Evolutionary conservation across 2,113 vertebrate genomes (phyloP), one percentile per base, ranked within the genome.

Genomic region (Tetraodon nigroviridis): DNA sequence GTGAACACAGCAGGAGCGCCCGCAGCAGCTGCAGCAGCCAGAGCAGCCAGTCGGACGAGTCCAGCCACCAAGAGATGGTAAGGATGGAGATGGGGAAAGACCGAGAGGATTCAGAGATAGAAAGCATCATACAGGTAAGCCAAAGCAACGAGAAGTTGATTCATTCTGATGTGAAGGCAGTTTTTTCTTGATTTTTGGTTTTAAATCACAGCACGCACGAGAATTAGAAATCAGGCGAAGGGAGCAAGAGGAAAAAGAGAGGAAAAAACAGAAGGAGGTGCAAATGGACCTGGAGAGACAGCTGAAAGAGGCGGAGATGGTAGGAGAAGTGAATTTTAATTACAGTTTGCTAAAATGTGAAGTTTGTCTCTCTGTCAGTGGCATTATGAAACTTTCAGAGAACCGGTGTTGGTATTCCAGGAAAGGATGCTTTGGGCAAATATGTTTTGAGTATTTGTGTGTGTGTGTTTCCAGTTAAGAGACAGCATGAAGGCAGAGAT

Each of bases 201-300:
- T 77, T 47, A 37, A 37, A 37, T 50, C 14, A 14, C 61, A 92
- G 90, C 86, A 87, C 13, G 90, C 90, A 19, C 76, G 87, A 5
- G 90, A 90, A 59, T 52, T 87, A 56, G 89, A 91, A 61, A 79
- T 64, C 37, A 80, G 69, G 8, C 79, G 84, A 46, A 75, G 81
- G 51, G 81, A 87, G 66, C 76, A 84, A 2, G 91, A 92, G 27
- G 84, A 84, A 45, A 72, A 15, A 20, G 86, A 90, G 42, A 74
- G 79, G 73, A 84, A 66, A 58, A 84, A 69, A 65, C 90, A 91
- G 59, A 81, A 41, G 62, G 84, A 88, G 72, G 81, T 84, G 63
- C 90, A 91, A 71, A 84, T 75, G 74, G 86, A 89, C 54, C 63
- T 92, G 75, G 87, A 89, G 83, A 86, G 78, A 58, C 88, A 91